A percentile compares a stretch with the other conserved stretches of the same genome.
Evolutionary conservation across 2,797 vertebrate genomes (phyloP).

Genomic region (Falco berigora): DNA sequence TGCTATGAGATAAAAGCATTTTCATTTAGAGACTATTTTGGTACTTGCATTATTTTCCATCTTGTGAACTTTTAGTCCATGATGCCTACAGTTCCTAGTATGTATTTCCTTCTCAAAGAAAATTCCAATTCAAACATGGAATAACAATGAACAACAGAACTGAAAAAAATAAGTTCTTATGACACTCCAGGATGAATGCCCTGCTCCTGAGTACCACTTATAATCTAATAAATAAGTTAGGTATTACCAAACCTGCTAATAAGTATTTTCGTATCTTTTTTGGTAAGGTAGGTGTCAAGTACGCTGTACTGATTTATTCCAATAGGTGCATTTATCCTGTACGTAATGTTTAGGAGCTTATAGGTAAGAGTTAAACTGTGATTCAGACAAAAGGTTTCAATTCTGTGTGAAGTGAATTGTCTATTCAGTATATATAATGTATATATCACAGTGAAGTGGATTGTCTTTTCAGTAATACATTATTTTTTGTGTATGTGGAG

Average conservation of each 20-base stretch:
- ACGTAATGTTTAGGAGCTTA: background rate
- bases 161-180: background rate
- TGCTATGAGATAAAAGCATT: background rate
- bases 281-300: background rate
- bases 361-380: background rate
- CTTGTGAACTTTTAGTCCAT: background rate
- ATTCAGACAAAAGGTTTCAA: background rate
- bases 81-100: background rate
- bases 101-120: background rate
- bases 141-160: background rate
- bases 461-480: background rate
- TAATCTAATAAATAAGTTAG: background rate
- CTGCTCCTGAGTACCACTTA: background rate
- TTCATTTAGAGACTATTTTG: background rate
- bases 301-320: background rate
- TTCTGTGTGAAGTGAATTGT: background rate
- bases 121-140: background rate
- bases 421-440: background rate
- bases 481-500: background rate
- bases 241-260: background rate
- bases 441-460: too few species aligned
- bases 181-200: background rate
- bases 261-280: background rate
- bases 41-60: background rate
- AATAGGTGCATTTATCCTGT: background rate